Base-by-base conservation (phyloP, 2,113 vertebrate species). In the Etheostoma spectabile region DNA sequence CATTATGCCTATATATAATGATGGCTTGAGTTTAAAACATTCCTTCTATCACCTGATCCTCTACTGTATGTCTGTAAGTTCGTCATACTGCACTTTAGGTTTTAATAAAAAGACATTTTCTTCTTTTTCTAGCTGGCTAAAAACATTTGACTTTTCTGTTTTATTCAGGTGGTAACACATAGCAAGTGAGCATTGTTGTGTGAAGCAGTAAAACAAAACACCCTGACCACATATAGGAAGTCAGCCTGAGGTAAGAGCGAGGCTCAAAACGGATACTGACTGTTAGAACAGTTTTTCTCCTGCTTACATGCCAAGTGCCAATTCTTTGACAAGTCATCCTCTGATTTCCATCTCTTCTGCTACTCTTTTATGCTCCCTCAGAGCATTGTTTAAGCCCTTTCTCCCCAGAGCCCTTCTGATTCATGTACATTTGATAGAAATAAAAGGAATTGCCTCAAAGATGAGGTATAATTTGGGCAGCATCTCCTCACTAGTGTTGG, bases 161-260 rank as follows among this genome's bases (percentile, higher is more conserved):
- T 82, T 64, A 77, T 74, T 77, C 78, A 61, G 74, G 82, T 88
- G 56, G 81, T 77, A 83, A 86, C 70, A 84, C 81, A 73, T 77
- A 73, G 63, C 55, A 79, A 68, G 38, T 2, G 27, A 73, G 71
- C 66, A 77, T 85, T 91, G 77, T 85, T 88, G 65, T 87, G 84
- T 86, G 81, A 87, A 89, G 69, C 75, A 76, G 78, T 77, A 80
- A 88, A 87, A 80, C 71, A 87, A 84, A 84, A 82, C 79, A 86
- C 77, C 72, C 82, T 85, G 84, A 87, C 88, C 88, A 89, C 88
- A 89, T 81, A 89, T 80, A 89, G 86, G 90, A 93, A 93, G 93
- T 95, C 85, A 90, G 30, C 27, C 82, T 82, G 89, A 91, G 91
- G 89, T 89, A 86, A 94, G 88, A 79, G 79, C 72, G 56, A 57